These are phyloP conservation scores for Dicerorhinus sumatrensis DNA, from an alignment of 2,113 vertebrate species.

Conservation along the genomic window DNA sequence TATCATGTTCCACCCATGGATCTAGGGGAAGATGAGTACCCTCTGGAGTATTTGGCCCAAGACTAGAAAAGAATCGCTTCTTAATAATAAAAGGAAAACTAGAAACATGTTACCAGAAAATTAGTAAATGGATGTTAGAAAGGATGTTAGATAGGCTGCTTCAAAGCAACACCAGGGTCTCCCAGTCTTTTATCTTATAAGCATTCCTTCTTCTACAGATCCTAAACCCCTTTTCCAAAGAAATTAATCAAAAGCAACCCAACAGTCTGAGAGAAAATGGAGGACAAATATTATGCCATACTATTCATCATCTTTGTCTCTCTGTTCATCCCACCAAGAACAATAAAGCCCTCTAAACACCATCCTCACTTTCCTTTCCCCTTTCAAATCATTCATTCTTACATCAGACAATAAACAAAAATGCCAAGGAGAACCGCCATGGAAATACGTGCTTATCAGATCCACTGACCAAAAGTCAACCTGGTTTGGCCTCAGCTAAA, in stretches of 20 bases:
- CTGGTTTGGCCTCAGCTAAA: not conserved
- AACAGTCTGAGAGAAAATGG: not conserved
- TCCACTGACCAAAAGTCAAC: not conserved
- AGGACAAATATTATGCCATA: not conserved
- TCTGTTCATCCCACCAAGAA: not conserved
- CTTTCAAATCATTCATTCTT: not conserved
- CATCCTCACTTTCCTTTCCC: not conserved
- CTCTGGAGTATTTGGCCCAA: not conserved
- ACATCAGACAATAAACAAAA: not conserved
- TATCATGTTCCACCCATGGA: not conserved
- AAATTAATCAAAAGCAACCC: constrained; percentile 4
- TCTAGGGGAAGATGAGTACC: no score
- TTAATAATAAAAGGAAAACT: not conserved
- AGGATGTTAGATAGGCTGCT: not conserved
- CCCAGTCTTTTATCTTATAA: not conserved
- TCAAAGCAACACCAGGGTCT: not conserved
- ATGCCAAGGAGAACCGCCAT: not conserved
- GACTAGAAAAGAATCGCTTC: not conserved
- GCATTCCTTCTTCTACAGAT: not conserved
- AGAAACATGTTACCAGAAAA: not conserved
- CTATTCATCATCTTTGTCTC: not conserved
- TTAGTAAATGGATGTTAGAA: not conserved
- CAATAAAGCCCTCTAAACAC: not conserved
- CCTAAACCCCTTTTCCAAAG: not conserved
- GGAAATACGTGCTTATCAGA: not conserved